phyloP scores from a whole-genome alignment of 2,888 invertebrate species.

The Pammene fasciana region DNA sequence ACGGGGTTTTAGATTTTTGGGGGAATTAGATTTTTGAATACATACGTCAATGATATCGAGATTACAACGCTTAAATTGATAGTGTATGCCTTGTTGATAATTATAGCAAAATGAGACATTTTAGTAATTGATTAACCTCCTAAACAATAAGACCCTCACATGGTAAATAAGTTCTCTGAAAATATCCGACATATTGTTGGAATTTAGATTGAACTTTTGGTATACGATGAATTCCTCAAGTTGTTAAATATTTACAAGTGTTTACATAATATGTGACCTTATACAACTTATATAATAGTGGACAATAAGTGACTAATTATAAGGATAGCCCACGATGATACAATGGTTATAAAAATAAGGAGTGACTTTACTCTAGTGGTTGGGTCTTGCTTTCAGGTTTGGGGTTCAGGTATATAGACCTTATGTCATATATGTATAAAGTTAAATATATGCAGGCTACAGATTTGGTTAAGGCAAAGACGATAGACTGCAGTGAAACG shows the following conservation, averaged over 20 bases:
- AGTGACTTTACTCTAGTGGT: slow-evolving; percentile 17
- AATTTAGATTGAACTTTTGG: slow-evolving; percentile 65
- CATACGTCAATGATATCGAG: background rate
- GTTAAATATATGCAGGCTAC: background rate
- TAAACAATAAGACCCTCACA: slow-evolving; percentile 53
- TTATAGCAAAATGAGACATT: slow-evolving; percentile 50
- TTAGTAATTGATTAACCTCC: slow-evolving; percentile 47
- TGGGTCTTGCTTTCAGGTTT: background rate
- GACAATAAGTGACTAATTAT: slow-evolving; percentile 64
- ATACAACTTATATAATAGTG: slow-evolving; percentile 63
- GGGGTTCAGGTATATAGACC: background rate
- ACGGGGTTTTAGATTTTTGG: too few relatives aligned
- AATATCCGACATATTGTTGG: slow-evolving; percentile 56
- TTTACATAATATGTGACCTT: slow-evolving; percentile 48
- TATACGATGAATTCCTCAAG: slow-evolving; percentile 57
- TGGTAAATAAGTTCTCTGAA: slow-evolving; percentile 59
- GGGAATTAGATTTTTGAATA: too few relatives aligned
- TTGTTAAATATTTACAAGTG: slow-evolving; percentile 65
- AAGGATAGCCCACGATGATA: slow-evolving; percentile 49
- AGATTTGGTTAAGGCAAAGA: background rate
- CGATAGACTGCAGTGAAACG: background rate
- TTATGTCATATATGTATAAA: background rate
- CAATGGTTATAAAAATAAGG: slow-evolving; percentile 29
- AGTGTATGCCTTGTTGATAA: slow-evolving; percentile 46
- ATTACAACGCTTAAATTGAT: background rate